Base-by-base conservation (phyloP, 23 tunicate genomes). In the Corella eumyota region DNA sequence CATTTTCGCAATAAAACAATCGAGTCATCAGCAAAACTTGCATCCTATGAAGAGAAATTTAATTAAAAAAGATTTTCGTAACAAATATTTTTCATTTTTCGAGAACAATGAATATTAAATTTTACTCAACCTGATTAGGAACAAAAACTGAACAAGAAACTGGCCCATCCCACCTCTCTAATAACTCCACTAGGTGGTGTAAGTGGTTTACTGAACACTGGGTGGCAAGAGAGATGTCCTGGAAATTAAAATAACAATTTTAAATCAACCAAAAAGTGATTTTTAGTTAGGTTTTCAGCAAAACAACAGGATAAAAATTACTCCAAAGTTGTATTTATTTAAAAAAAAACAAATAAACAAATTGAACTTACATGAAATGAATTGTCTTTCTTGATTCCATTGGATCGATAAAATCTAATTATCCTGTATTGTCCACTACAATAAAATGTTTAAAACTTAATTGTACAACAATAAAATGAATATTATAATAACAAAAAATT, bases 181-280 rank as follows among this genome's bases (percentile, higher is more conserved):
- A 30, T 29, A 93, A 78, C 83, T 79, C 93, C 62, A 93, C 99
- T 78, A 93, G 79, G 62, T 93, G 99, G 56, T 93, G 99, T 24
- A 93, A 82, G 64, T 93, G 99, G 51, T 93, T 93, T 25, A 87
- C 68, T 2, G 95, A 85, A 40, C 99, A 93, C 40, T 84, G 95
- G 0, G 99, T 93, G 3, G 90, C 99, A 11, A 93, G 37, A 22
- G 78, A 62, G 34, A 93, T 74, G 68, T 93, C 99, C 96, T 88
- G 45, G 23, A 67, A 38, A 62, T 1, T 49, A 28, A 66, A 53
- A 19, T 32, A 25, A 7, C 25, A 24, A 4, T 25, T 21, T 46
- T 9, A 25, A 62, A 25, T 34, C 24, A 4, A 4, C n/a, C 51
- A 6, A 4, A 25, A 20, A 53, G 15, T 9, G 11, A 40, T n/a